phyloP scores from a whole-genome alignment of 2,888 invertebrate genomes.

The Noctua janthina region DNA sequence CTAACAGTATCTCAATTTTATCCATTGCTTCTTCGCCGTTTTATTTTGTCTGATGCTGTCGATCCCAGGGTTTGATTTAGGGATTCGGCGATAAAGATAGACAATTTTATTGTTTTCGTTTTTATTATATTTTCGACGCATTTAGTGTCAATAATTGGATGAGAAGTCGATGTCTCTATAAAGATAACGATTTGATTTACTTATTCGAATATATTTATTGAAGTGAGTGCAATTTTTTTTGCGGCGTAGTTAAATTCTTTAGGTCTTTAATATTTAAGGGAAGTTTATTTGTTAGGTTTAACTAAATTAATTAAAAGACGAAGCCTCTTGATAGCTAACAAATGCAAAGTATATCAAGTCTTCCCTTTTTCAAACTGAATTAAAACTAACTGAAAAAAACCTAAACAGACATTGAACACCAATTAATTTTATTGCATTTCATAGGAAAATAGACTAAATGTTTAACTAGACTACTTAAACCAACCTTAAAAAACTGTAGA shows the following conservation, averaged over 20 bases:
- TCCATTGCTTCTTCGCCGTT: conserved; percentile 74
- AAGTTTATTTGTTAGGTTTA: background rate
- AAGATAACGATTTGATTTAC: conserved; percentile 57
- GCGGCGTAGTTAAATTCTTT: background rate
- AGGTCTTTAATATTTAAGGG: background rate
- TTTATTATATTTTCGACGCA: conserved; percentile 60
- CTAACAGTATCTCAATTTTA: conserved; percentile 80
- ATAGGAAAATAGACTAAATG: background rate
- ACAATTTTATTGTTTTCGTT: conserved; percentile 56
- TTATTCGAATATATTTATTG: conserved; percentile 21
- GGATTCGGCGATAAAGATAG: conserved; percentile 65
- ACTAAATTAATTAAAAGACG: background rate
- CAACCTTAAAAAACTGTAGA: background rate
- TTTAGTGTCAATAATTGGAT: conserved; percentile 65
- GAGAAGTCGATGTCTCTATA: conserved; percentile 54
- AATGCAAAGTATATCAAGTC: background rate
- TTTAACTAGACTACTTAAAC: background rate
- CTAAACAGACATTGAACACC: background rate
- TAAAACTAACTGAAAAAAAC: background rate
- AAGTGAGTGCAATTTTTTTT: conserved; percentile 17
- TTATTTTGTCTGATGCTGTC: conserved; percentile 78
- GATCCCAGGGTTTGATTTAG: conserved; percentile 81
- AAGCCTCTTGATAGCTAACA: background rate
- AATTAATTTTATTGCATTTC: conserved; percentile 2
- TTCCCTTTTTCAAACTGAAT: background rate